phyloP scores from a whole-genome alignment of 2,113 vertebrate species.

The Heterotilapia buettikoferi region DNA sequence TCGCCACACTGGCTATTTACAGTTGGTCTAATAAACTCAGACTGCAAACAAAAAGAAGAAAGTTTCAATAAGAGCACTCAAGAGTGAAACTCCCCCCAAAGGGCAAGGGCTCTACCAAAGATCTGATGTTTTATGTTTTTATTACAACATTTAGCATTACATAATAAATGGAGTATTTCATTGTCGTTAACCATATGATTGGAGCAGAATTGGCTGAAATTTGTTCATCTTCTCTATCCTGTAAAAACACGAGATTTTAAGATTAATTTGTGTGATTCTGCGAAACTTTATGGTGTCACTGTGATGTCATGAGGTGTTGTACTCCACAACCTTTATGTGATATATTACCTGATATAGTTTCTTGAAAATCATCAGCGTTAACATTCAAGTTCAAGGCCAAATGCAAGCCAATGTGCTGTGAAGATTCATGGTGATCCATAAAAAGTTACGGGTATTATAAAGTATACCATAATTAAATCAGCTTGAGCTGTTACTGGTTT shows the following conservation, averaged over 20 bases:
- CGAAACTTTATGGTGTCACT: not conserved
- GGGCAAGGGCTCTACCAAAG: not conserved
- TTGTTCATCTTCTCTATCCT: not conserved
- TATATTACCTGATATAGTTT: not conserved
- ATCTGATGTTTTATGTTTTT: not conserved
- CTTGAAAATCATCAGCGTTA: not conserved
- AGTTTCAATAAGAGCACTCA: not conserved
- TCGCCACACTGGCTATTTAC: not conserved
- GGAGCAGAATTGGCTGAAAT: not conserved
- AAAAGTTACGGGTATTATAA: not conserved
- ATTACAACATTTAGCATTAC: not conserved
- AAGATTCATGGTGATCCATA: not conserved
- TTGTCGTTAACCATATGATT: not conserved
- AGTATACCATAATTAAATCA: not conserved
- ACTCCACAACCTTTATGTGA: not conserved
- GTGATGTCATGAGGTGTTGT: not conserved
- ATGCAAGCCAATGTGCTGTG: not conserved
- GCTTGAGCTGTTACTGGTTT: not conserved
- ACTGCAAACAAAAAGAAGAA: not conserved
- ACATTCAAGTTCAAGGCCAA: not conserved
- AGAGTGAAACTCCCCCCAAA: not conserved
- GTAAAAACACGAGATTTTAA: not conserved
- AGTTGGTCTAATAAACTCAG: not conserved
- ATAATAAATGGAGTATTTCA: not conserved
- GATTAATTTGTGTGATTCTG: not conserved